Evolutionary conservation across 1,140 invertebrate species (phyloP).

Genomic region (Hyphantria cunea): DNA sequence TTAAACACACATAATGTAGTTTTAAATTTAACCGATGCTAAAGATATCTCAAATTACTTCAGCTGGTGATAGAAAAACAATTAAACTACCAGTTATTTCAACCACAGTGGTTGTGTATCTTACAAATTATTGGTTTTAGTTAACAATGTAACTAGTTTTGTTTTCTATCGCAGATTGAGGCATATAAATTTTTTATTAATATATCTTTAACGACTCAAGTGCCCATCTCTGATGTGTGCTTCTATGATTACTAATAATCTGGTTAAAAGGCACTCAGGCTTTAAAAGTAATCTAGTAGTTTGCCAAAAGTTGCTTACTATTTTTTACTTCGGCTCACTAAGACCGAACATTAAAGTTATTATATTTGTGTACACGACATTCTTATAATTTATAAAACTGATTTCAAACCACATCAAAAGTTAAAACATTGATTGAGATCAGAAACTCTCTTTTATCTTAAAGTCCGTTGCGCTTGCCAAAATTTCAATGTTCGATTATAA

Average conservation of each 20-base stretch:
- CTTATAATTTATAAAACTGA: background rate
- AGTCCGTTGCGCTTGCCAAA: background rate
- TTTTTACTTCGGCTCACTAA: too few relatives aligned
- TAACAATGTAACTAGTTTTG: background rate
- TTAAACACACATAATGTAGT: slow-evolving; percentile 29
- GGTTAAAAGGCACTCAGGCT: too few relatives aligned
- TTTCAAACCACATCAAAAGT: background rate
- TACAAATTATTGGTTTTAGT: slow-evolving; percentile 3
- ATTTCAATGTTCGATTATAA: slow-evolving; percentile 20
- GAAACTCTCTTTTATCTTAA: too few relatives aligned
- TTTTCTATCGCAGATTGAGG: background rate
- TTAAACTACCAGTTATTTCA: slow-evolving; percentile 10
- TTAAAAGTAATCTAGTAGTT: too few relatives aligned
- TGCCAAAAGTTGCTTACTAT: too few relatives aligned
- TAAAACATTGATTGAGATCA: background rate
- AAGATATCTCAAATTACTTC: slow-evolving; percentile 19
- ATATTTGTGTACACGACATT: background rate
- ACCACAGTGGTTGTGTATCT: too few relatives aligned
- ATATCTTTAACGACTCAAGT: too few relatives aligned
- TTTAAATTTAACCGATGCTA: slow-evolving; percentile 37
- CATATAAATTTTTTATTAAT: too few relatives aligned
- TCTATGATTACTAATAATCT: too few relatives aligned
- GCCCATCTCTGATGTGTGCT: too few relatives aligned
- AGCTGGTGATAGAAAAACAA: slow-evolving; percentile 17
- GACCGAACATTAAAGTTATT: too few relatives aligned